These are phyloP conservation scores for Macrocentrus cingulum DNA, from an alignment of 1,140 invertebrate genomes.

Conservation along the genomic window DNA sequence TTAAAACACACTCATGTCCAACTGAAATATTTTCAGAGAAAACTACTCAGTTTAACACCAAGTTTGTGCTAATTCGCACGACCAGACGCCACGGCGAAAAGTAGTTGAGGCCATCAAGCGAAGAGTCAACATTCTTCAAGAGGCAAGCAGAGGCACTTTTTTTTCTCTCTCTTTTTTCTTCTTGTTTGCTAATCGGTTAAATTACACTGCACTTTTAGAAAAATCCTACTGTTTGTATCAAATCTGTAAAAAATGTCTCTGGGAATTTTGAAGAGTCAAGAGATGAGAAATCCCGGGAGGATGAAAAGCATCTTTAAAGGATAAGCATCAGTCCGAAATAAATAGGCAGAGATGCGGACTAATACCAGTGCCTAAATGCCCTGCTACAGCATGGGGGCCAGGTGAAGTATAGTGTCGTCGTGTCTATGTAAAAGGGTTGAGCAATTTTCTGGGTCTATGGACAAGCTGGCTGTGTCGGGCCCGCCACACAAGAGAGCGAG, in stretches of 20 bases:
- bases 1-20: too few species aligned
- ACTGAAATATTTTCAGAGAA: background rate
- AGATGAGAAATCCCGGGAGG: conserved; percentile 1
- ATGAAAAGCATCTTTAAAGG: conserved; percentile 12
- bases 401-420: conserved; percentile 43
- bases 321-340: conserved; percentile 25
- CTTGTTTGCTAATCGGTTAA: background rate
- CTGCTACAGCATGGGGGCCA: conserved; percentile 26
- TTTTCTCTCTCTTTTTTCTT: background rate
- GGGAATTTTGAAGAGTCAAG: background rate
- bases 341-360: conserved; percentile 21
- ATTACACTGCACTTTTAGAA: too few species aligned
- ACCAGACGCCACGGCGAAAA: background rate
- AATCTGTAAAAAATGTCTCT: background rate
- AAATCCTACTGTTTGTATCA: too few species aligned
- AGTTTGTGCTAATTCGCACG: conserved; percentile 13
- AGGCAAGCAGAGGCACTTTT: too few species aligned
- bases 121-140: background rate
- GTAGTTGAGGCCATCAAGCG: background rate
- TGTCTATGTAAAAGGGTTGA: conserved; percentile 43
- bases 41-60: conserved; percentile 10
- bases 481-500: conserved; percentile 13
- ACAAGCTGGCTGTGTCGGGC: conserved; percentile 46
- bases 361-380: background rate
- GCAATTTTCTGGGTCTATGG: conserved; percentile 53